A percentile compares a stretch with the other conserved stretches of the same genome.
These are phyloP conservation scores for Dunckerocampus dactyliophorus DNA, from an alignment of 2,113 vertebrate species.

Conservation along the genomic window DNA sequence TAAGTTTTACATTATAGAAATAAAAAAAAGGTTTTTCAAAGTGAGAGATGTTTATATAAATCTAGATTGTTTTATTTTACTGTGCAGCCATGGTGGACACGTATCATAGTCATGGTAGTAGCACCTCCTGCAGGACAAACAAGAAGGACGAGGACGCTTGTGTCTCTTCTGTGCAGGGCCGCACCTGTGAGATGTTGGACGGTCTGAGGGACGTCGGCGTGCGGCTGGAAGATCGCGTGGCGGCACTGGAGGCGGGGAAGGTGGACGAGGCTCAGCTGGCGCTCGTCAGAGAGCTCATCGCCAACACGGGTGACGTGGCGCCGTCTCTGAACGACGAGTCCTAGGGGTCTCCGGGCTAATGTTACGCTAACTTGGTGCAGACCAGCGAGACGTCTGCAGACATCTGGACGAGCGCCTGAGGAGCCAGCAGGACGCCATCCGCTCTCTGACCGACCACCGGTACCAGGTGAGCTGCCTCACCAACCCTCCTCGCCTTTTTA, in stretches of 20 bases:
- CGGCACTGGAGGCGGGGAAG: slow-evolving; percentile 51
- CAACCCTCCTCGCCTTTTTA: not conserved
- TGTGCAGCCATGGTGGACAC: too few relatives aligned
- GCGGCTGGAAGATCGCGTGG: slow-evolving; percentile 60
- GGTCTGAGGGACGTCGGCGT: slow-evolving; percentile 46
- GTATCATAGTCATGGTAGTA: too few relatives aligned
- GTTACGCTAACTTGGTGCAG: not conserved
- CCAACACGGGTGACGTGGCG: slow-evolving; percentile 22
- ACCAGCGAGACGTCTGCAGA: not conserved
- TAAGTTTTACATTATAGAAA: too few relatives aligned
- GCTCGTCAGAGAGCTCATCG: slow-evolving; percentile 60
- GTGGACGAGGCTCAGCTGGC: slow-evolving; percentile 47
- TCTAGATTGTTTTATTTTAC: too few relatives aligned
- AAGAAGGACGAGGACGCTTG: too few relatives aligned
- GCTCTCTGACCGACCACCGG: not conserved
- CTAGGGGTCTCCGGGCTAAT: not conserved
- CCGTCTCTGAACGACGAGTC: too few relatives aligned
- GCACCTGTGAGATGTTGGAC: slow-evolving; percentile 37
- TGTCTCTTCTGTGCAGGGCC: not conserved
- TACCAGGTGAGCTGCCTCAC: not conserved
- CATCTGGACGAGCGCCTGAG: slow-evolving; percentile 1
- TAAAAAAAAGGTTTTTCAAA: too few relatives aligned
- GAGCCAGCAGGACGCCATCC: not conserved
- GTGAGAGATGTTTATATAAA: too few relatives aligned
- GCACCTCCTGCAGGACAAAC: too few relatives aligned